Evolutionary conservation across 2,797 vertebrate species (phyloP).

Genomic region (Malacoraja senta): DNA sequence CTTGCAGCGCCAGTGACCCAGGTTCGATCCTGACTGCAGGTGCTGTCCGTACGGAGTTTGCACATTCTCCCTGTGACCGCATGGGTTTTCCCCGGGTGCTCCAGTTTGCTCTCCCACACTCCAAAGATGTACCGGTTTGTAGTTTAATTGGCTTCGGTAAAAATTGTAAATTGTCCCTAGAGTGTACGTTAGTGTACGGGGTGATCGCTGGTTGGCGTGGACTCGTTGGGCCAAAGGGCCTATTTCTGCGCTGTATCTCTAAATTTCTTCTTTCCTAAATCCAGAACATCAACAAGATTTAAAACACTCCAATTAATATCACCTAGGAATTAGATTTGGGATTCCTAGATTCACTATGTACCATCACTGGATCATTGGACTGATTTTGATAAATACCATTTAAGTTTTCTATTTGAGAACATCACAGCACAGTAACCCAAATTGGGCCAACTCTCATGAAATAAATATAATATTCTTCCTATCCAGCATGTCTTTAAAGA

Average conservation of each 20-base stretch:
- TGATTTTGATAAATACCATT: neutral
- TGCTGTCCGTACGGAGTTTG: too few species aligned
- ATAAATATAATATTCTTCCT: neutral
- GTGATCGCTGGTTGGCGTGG: too few species aligned
- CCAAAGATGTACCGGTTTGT: too few species aligned
- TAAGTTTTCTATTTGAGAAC: neutral
- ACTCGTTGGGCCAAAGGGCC: too few species aligned
- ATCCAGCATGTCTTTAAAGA: neutral
- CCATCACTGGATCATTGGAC: neutral
- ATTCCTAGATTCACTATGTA: neutral
- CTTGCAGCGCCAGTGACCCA: too few species aligned
- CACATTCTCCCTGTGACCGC: too few species aligned
- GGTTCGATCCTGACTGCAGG: too few species aligned
- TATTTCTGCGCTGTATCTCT: neutral
- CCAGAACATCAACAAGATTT: neutral
- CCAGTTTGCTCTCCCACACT: too few species aligned
- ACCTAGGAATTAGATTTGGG: neutral
- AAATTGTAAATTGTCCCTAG: too few species aligned
- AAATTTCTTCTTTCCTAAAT: neutral
- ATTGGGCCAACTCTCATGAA: neutral
- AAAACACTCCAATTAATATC: neutral
- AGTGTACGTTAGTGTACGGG: too few species aligned
- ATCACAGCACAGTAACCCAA: neutral
- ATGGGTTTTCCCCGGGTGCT: too few species aligned
- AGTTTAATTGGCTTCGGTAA: too few species aligned